Percentiles rank a stretch among this genome's conserved stretches.
These are phyloP conservation scores for Ditylenchus weischeri DNA, from an alignment of 2,888 invertebrate genomes.

Conservation along the genomic window DNA sequence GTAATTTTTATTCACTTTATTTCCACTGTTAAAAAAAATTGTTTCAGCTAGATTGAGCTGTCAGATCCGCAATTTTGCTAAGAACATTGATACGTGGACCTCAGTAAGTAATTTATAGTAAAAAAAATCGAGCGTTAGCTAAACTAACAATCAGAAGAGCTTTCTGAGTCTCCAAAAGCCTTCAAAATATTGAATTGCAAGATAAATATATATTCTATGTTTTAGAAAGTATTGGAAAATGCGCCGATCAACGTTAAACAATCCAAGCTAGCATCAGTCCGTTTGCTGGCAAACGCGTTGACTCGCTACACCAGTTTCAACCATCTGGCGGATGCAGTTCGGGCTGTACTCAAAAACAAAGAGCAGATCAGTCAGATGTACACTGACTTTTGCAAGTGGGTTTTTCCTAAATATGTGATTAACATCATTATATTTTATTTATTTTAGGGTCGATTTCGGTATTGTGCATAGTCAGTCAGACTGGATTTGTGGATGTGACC, in stretches of 20 bases:
- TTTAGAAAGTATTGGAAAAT: conserved; percentile 61
- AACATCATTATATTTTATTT: background rate
- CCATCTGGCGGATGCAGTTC: conserved; percentile 89
- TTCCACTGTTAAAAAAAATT: background rate
- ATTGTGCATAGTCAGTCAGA: conserved; percentile 86
- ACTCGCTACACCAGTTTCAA: conserved; percentile 93
- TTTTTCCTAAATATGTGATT: background rate
- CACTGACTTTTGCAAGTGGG: conserved; percentile 24
- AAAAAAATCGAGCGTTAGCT: conserved; percentile 58
- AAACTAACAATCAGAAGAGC: too few species aligned
- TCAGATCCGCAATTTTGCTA: conserved; percentile 84
- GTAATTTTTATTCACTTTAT: conserved; percentile 1
- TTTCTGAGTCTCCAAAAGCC: too few species aligned
- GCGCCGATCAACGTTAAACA: conserved; percentile 78
- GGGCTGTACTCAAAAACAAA: conserved; percentile 89
- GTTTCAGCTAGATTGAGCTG: conserved; percentile 72
- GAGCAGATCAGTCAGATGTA: conserved; percentile 78
- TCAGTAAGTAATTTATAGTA: background rate
- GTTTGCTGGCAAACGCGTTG: conserved; percentile 87
- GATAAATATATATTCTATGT: background rate
- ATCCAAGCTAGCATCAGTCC: conserved; percentile 77
- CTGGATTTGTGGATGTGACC: conserved; percentile 95
- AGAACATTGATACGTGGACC: conserved; percentile 72
- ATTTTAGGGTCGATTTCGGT: conserved; percentile 81
- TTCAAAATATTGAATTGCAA: too few species aligned